Percentiles rank a stretch among this genome's conserved stretches.
phyloP scores from a whole-genome alignment of 2,113 vertebrate species.

The Recurvirostra avosetta region DNA sequence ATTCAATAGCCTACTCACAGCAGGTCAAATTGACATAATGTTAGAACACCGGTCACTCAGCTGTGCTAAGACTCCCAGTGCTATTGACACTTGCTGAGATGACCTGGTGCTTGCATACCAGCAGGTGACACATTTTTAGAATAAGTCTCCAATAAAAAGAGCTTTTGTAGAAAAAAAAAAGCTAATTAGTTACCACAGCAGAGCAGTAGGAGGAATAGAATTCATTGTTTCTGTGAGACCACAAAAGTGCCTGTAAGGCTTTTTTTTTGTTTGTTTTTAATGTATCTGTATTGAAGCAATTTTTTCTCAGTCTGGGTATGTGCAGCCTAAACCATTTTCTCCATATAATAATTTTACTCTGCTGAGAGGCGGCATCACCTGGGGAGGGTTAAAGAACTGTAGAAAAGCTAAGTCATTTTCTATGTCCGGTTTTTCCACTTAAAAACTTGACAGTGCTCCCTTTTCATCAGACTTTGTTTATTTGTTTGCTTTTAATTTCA shows the following conservation, averaged over 20 bases:
- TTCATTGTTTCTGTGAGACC: constrained; percentile 41
- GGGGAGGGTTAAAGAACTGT: constrained; percentile 36
- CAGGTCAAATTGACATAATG: constrained; percentile 41
- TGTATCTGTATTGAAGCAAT: constrained; percentile 43
- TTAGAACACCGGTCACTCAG: constrained; percentile 16
- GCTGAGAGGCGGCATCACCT: constrained; percentile 34
- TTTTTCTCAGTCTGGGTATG: constrained; percentile 18
- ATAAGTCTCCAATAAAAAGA: neutral
- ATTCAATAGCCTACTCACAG: constrained; percentile 23
- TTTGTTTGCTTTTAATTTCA: constrained; percentile 58
- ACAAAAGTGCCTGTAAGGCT: constrained; percentile 33
- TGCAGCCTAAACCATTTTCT: constrained; percentile 41
- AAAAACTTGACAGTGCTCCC: neutral
- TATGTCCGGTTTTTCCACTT: neutral
- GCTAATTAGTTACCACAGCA: constrained; percentile 25
- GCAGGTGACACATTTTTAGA: constrained; percentile 29
- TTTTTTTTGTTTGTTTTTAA: constrained; percentile 44
- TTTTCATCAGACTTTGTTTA: constrained; percentile 33
- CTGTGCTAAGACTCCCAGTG: neutral
- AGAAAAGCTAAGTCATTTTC: constrained; percentile 21
- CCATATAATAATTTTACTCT: constrained; percentile 22
- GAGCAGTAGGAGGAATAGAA: constrained; percentile 22
- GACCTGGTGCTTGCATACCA: constrained; percentile 17
- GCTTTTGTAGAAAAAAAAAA: neutral
- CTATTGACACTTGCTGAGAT: constrained; percentile 36